phyloP scores from a whole-genome alignment of 2,888 invertebrate genomes.

The Thera obeliscata region DNA sequence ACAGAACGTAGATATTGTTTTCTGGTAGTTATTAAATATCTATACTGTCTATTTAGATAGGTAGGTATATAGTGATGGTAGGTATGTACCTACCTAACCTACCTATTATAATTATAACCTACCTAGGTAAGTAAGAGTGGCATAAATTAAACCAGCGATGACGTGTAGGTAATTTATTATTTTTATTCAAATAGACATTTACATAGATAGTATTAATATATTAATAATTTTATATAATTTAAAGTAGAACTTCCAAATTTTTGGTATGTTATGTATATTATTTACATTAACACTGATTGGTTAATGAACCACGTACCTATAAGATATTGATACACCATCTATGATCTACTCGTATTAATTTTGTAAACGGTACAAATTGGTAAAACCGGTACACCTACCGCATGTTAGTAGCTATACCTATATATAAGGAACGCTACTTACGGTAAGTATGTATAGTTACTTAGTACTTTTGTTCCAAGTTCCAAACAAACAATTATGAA shows the following conservation, averaged over 20 bases:
- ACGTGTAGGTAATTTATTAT: constrained; percentile 71
- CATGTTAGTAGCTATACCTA: constrained; percentile 41
- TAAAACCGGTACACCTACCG: constrained; percentile 49
- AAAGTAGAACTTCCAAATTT: constrained; percentile 81
- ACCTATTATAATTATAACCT: background rate
- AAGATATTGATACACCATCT: constrained; percentile 52
- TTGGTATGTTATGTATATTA: constrained; percentile 68
- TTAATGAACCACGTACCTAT: constrained; percentile 67
- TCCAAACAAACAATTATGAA: constrained; percentile 74
- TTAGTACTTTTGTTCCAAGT: constrained; percentile 47
- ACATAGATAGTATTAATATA: constrained; percentile 51
- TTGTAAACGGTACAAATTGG: constrained; percentile 53
- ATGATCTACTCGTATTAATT: constrained; percentile 51
- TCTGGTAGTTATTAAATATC: too few species aligned
- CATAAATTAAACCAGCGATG: constrained; percentile 70
- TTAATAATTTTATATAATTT: constrained; percentile 55
- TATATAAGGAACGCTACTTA: constrained; percentile 40
- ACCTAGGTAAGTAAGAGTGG: background rate
- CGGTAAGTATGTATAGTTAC: too few species aligned
- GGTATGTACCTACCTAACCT: constrained; percentile 6
- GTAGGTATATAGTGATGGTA: background rate
- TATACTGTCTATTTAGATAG: too few species aligned
- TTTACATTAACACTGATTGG: constrained; percentile 73
- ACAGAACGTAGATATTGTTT: too few species aligned
- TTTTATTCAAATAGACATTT: constrained; percentile 83